Evolutionary conservation across 2,888 invertebrate genomes (phyloP), one percentile per base, ranked within the genome.

Genomic region (Zhuqinia jingwanae): DNA sequence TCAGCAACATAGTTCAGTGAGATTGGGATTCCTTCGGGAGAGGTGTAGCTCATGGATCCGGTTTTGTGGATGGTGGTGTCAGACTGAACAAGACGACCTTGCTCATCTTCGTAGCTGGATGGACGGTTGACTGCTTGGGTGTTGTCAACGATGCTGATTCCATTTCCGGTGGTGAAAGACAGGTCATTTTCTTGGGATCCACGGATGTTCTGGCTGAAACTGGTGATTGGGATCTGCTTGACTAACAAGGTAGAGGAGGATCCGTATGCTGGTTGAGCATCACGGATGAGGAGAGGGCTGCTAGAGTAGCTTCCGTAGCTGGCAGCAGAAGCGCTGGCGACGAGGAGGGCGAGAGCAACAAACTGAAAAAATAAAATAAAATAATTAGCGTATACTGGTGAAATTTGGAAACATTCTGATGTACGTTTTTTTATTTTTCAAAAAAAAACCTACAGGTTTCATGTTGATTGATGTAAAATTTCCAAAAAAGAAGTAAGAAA

Each of bases 21-120:
- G 70, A 81, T 81, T 0, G 58, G 70, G 0, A 27, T 2, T 15
- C 81, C 81, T 58, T 81, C 81, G 11, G 81, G 81, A 70, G 68
- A 36, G 42, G 70, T 81, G 70, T 58, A 81, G 56, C 70, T 70
- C 58, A 56, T 25, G 58, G 53, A 53, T 13, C 81, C 81, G n/a
- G 56, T 2, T 17, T 81, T 81, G 5, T 10, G 20, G 15, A 81
- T 10, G 58, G 58, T 36, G 20, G 42, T 6, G 42, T 81, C 70
- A 11, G 70, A 15, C 13, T 42, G 36, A 20, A 80, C 25, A 11
- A 65, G 11, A 6, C 20, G 30, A 2, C 80, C 80, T 1, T 65
- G 6, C n/a, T 50, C 78, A 17, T 80, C 80, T 42, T 56, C 56
- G 56, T 80, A 80, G 20, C 11, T 65, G n/a, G n/a, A 15, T n/a